Base-by-base conservation (phyloP, 2,113 vertebrate genomes). In the Cisticola juncidis region DNA sequence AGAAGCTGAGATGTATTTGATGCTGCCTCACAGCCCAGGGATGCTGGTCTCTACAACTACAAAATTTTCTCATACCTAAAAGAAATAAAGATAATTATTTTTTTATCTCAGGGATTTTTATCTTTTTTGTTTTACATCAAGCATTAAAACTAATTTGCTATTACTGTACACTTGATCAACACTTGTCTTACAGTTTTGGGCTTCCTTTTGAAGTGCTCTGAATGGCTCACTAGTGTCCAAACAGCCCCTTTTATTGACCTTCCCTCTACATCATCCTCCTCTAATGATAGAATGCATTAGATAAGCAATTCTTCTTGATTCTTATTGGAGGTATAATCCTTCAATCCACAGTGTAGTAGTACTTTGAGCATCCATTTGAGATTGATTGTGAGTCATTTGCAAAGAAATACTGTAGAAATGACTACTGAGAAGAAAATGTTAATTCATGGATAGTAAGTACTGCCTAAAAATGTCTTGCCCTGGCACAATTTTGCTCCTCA, bases 1-100 rank as follows among this genome's bases (percentile, higher is more conserved):
- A 50, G 22, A 80, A 69, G 4, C 13, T 72, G 36, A 76, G 15
- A 20, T 51, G 5, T 7, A 19, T 48, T 14, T 19, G 40, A 21
- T 21, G 6, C 9, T 79, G 28, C 12, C n/a, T 72, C 0, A 0
- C 8, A 50, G 42, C n/a, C 10, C 9, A 62, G 13, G 28, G 20
- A 53, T 22, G 22, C 3, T 38, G 21, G 6, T 48, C 3, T 85
- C 24, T 51, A 5, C 12, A 47, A 13, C 23, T 45, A 48, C 14
- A 81, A 57, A 24, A n/a, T 64, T 14, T 91, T 90, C 19, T 68
- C 3, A 5, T 35, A 25, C 1, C 15, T 61, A 58, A 54, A 47
- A 72, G 12, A 92, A 86, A 56, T 14, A 50, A 50, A 42, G 24
- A 24, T 18, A 69, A 31, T 62, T 78, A 3, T 24, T 74, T 40